phyloP scores from a whole-genome alignment of 2,113 vertebrate genomes.

The Deroptyus accipitrinus region DNA sequence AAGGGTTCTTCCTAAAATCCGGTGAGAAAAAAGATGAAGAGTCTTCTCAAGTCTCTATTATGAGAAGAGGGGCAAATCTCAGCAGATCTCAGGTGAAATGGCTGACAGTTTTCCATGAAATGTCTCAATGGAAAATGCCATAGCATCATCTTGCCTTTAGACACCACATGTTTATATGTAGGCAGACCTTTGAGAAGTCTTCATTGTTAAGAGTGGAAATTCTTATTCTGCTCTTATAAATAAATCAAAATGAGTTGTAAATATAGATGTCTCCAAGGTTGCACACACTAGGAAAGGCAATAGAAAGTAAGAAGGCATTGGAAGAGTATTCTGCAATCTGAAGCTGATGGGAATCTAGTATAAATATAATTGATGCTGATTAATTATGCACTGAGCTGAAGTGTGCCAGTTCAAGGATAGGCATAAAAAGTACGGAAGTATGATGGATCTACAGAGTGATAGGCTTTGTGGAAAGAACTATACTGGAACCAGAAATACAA shows the following conservation, averaged over 20 bases:
- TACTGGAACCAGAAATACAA: neutral
- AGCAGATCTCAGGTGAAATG: neutral
- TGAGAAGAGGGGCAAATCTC: neutral
- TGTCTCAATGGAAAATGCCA: neutral
- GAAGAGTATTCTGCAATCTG: neutral
- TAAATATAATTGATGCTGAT: neutral
- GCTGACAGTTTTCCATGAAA: neutral
- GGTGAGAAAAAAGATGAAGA: neutral
- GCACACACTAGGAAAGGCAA: neutral
- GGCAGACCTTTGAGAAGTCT: neutral
- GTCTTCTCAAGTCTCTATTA: neutral
- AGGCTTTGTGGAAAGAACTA: neutral
- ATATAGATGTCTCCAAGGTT: neutral
- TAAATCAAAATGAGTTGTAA: slow-evolving; percentile 20
- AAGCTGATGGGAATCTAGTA: neutral
- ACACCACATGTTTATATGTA: neutral
- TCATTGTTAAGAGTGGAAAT: neutral
- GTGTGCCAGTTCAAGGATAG: neutral
- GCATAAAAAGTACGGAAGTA: neutral
- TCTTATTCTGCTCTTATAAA: slow-evolving; percentile 5
- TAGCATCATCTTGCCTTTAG: neutral
- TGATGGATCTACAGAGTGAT: neutral
- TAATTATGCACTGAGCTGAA: neutral
- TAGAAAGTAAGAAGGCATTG: neutral
- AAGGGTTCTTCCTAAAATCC: neutral